Conservation (phyloP, 2,113 vertebrate genomes). For the Nestor notabilis region DNA sequence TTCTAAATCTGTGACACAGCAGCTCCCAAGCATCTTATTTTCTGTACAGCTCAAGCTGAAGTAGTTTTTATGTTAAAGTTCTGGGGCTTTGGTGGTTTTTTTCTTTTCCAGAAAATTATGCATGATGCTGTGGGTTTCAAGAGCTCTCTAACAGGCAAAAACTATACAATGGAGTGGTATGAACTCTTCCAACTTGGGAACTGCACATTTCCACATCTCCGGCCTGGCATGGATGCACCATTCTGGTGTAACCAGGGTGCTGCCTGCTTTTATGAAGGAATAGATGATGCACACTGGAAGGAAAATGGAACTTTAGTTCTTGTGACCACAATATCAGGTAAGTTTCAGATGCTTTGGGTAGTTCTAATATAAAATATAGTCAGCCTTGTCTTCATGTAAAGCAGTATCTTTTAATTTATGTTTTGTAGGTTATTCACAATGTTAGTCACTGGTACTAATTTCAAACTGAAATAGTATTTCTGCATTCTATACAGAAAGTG, state of each 20-base stretch:
- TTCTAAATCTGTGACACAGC: background rate
- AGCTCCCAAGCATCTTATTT: background rate
- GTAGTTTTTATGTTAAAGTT: background rate
- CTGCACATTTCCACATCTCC: constrained; percentile 95
- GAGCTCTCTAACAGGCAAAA: constrained; percentile 80
- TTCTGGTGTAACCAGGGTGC: constrained; percentile 99
- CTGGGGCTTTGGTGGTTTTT: background rate
- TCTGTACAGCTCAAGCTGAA: background rate
- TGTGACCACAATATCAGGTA: constrained; percentile 88
- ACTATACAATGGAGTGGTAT: constrained; percentile 98
- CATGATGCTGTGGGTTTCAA: constrained; percentile 95
- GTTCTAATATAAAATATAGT: background rate
- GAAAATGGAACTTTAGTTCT: constrained; percentile 92
- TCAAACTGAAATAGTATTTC: background rate
- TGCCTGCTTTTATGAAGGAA: constrained; percentile 95
- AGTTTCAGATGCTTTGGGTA: background rate
- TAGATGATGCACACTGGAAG: constrained; percentile 93
- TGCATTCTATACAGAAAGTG: background rate
- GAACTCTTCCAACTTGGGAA: constrained; percentile 98
- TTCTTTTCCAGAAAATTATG: constrained; percentile 89
- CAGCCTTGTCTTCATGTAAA: background rate
- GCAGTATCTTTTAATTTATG: background rate
- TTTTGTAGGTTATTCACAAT: background rate
- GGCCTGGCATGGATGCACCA: constrained; percentile 77
- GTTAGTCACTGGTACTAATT: background rate